Percentiles rank a stretch among this genome's conserved stretches.
These are phyloP conservation scores for Phaonia tiefii DNA, from an alignment of 2,888 invertebrate species.

Conservation along the genomic window DNA sequence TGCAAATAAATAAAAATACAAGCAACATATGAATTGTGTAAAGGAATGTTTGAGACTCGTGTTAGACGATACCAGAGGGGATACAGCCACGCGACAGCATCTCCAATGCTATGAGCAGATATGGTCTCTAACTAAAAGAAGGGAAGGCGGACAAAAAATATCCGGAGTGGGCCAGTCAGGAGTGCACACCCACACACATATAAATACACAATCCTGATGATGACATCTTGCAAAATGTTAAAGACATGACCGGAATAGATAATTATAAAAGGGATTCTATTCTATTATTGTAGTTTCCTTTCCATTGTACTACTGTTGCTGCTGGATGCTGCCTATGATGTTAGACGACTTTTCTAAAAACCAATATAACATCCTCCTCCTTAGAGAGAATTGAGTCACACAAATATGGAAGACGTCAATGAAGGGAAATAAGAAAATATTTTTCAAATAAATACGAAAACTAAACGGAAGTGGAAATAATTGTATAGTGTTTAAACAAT, in stretches of 20 bases:
- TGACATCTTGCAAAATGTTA: constrained; percentile 73
- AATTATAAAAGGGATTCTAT: constrained; percentile 69
- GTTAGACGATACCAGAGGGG: background rate
- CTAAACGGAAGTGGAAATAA: background rate
- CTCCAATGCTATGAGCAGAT: constrained; percentile 3
- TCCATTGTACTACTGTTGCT: background rate
- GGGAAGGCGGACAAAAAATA: too few relatives aligned
- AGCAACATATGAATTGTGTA: constrained; percentile 30
- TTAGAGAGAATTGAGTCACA: background rate
- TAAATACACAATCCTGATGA: constrained; percentile 66
- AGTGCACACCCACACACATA: constrained; percentile 17
- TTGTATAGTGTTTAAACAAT: background rate
- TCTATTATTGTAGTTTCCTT: constrained; percentile 11
- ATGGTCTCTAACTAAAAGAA: background rate
- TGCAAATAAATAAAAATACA: background rate
- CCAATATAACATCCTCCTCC: constrained; percentile 3
- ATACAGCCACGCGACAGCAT: background rate
- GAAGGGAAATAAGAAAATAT: background rate
- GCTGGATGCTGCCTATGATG: background rate
- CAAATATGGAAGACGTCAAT: background rate
- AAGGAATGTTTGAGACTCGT: constrained; percentile 13
- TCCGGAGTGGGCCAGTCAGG: constrained; percentile 3
- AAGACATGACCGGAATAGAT: constrained; percentile 76
- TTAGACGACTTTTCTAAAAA: constrained; percentile 7
- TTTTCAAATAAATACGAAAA: too few relatives aligned